These are phyloP conservation scores for Murina feae DNA, from an alignment of 2,113 vertebrate species.

Conservation along the genomic window DNA sequence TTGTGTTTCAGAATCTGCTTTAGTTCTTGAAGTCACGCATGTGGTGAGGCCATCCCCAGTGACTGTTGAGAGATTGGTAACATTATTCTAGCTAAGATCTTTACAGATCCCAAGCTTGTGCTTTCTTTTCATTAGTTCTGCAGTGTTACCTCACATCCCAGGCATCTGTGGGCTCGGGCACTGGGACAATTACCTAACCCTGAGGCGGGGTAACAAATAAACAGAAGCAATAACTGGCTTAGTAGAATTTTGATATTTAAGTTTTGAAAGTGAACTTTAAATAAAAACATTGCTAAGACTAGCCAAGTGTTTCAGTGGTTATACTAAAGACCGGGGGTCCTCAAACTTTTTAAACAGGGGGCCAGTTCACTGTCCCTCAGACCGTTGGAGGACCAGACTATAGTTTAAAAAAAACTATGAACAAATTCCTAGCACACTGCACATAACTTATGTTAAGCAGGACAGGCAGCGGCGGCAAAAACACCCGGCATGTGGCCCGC, in stretches of 20 bases:
- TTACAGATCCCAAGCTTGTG: neutral
- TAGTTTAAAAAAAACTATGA: too few species aligned
- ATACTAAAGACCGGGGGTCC: neutral
- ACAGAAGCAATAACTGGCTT: neutral
- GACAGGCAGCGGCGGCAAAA: too few species aligned
- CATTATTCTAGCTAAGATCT: neutral
- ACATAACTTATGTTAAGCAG: too few species aligned
- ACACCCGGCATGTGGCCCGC: too few species aligned
- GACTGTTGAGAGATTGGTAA: neutral
- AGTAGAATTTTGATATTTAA: neutral
- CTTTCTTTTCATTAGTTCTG: neutral
- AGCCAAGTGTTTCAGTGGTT: neutral
- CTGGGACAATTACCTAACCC: neutral
- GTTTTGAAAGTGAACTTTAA: slow-evolving; percentile 7
- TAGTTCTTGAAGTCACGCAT: neutral
- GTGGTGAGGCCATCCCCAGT: neutral
- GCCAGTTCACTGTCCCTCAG: too few species aligned
- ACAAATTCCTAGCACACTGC: too few species aligned
- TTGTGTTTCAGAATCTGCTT: neutral
- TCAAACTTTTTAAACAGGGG: too few species aligned
- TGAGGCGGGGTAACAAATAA: neutral
- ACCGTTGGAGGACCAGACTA: too few species aligned
- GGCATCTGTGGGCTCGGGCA: neutral
- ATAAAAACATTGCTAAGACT: neutral
- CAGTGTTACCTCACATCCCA: neutral